Evolutionary conservation across 2,113 vertebrate species (phyloP).

Genomic region (Chaetodon trifascialis): DNA sequence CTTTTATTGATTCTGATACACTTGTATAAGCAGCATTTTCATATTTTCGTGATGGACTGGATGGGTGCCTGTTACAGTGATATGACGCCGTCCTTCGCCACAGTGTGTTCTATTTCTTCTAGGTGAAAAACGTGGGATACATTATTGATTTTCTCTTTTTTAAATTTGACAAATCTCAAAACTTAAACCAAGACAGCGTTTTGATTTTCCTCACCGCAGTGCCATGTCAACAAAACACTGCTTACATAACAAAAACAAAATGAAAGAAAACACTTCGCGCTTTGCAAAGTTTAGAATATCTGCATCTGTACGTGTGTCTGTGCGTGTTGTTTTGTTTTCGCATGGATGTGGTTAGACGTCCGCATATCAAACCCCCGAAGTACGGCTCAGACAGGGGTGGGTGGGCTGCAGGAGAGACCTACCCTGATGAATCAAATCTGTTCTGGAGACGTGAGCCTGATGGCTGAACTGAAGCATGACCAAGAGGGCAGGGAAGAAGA

Average conservation of each 20-base stretch:
- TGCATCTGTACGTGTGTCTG: not conserved
- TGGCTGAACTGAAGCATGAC: slow-evolving; percentile 64
- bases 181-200: not conserved
- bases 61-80: too few species aligned
- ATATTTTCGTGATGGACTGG: too few species aligned
- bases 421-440: slow-evolving; percentile 69
- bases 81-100: too few species aligned
- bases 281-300: not conserved
- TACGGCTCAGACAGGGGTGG: slow-evolving; percentile 16
- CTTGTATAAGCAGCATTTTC: too few species aligned
- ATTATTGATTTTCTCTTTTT: too few species aligned
- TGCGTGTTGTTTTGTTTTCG: not conserved
- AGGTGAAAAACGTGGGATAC: too few species aligned
- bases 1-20: too few species aligned
- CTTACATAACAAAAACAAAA: slow-evolving; percentile 9
- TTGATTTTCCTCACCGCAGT: not conserved
- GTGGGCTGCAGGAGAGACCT: slow-evolving; percentile 18
- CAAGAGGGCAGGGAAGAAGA: slow-evolving; percentile 30
- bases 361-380: not conserved
- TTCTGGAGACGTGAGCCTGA: slow-evolving; percentile 62
- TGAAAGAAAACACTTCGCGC: not conserved
- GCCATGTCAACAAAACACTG: not conserved
- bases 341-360: not conserved
- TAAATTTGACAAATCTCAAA: too few species aligned
- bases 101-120: too few species aligned